Percentiles rank a stretch among this genome's conserved stretches.
These are phyloP conservation scores for Porites lobata DNA, from an alignment of 92 coral and sea anemone species.

Conservation along the genomic window DNA sequence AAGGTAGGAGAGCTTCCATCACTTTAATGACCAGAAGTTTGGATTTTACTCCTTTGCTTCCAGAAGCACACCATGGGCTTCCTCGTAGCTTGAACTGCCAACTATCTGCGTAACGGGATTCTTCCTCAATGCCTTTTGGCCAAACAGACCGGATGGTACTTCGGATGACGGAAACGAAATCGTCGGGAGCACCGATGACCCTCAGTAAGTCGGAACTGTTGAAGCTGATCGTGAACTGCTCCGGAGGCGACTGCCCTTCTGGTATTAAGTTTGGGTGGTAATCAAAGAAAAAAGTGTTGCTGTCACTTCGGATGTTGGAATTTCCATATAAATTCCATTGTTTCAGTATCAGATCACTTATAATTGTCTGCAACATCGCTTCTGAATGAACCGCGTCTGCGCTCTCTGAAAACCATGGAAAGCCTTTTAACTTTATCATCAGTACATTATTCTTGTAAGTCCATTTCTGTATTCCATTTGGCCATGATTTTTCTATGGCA, in stretches of 20 bases:
- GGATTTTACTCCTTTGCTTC: slow-evolving; percentile 66
- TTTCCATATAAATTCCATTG: slow-evolving; percentile 65
- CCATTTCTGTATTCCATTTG: slow-evolving; percentile 56
- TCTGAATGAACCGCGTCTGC: slow-evolving; percentile 40
- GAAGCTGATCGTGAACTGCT: slow-evolving; percentile 57
- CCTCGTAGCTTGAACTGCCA: slow-evolving; percentile 77
- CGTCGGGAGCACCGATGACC: slow-evolving; percentile 56
- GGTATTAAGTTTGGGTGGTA: slow-evolving; percentile 44
- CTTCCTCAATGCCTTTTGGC: slow-evolving; percentile 53
- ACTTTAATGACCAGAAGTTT: slow-evolving; percentile 64
- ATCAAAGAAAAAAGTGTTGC: slow-evolving; percentile 63
- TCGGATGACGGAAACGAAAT: not conserved
- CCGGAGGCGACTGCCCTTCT: not conserved
- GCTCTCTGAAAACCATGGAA: slow-evolving; percentile 41
- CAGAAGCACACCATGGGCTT: slow-evolving; percentile 74
- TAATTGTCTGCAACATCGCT: slow-evolving; percentile 43
- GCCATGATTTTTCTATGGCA: slow-evolving; percentile 48
- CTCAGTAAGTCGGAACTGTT: slow-evolving; percentile 53
- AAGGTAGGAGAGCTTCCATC: slow-evolving; percentile 66
- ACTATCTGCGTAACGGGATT: slow-evolving; percentile 55
- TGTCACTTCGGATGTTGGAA: slow-evolving; percentile 42
- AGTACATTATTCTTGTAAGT: slow-evolving; percentile 20
- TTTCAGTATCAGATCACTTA: slow-evolving; percentile 35
- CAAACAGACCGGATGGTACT: slow-evolving; percentile 40
- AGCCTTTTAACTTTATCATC: slow-evolving; percentile 57